A percentile compares a stretch with the other conserved stretches of the same genome.
These are phyloP conservation scores for Diaphora mendica DNA, from an alignment of 2,888 invertebrate genomes.

Conservation along the genomic window DNA sequence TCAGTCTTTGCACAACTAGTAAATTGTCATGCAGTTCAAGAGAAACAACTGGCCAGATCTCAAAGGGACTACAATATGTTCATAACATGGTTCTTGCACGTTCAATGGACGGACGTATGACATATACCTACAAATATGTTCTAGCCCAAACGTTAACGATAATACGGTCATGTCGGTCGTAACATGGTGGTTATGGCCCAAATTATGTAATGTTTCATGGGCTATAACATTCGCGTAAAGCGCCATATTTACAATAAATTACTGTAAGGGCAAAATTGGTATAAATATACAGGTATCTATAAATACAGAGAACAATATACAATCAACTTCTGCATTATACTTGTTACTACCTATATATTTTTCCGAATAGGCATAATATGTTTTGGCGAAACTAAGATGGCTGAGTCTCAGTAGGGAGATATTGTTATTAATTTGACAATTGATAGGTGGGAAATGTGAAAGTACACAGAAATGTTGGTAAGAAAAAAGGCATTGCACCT, in stretches of 20 bases:
- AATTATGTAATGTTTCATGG: conserved; percentile 39
- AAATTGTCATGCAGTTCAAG: neutral
- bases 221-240: conserved; percentile 43
- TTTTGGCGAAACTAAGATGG: too few relatives aligned
- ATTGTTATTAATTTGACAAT: too few relatives aligned
- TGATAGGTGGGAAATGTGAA: too few relatives aligned
- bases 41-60: neutral
- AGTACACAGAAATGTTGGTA: too few relatives aligned
- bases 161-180: conserved; percentile 32
- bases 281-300: neutral
- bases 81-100: neutral
- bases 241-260: conserved; percentile 40
- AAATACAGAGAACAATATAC: too few relatives aligned
- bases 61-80: conserved; percentile 2
- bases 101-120: conserved; percentile 7
- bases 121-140: neutral
- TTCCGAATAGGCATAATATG: too few relatives aligned
- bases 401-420: too few relatives aligned
- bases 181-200: conserved; percentile 34
- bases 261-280: conserved; percentile 21
- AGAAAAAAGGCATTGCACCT: too few relatives aligned
- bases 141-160: conserved; percentile 43
- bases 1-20: neutral
- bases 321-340: too few relatives aligned
- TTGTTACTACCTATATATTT: too few relatives aligned